Base-by-base conservation (phyloP, 2,888 invertebrate genomes). In the Stratiomys singularior region DNA sequence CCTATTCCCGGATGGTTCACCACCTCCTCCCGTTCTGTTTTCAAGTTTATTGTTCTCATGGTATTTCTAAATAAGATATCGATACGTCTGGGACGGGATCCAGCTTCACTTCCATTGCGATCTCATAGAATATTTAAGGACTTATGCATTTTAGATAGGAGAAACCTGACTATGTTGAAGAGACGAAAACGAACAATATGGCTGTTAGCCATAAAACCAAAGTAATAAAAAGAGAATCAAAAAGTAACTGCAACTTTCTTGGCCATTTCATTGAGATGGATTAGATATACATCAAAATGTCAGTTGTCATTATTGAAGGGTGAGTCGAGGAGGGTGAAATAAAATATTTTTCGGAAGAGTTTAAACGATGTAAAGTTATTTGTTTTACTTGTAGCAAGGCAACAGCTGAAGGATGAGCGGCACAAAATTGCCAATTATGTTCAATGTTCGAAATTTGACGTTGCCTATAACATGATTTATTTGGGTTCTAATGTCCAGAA, bases 281-380 rank as follows among this genome's bases (percentile, higher is more conserved):
- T 72, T 72, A 72, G 72, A 72, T 72, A 21, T 23, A 56, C 44
- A 72, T 72, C 72, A 52, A 56, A 37, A 56, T 15, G 56, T n/a
- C 56, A 46, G 23, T 21, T 23, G 60, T 25, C 60, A 60, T 21
- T 13, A 1, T 60, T 60, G 15, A 15, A 0, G 37, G 9, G 9
- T 9, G 37, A 37, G 37, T 9, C 9, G 37, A 37, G 37, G 37
- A 5, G 37, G 37, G 9, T 37, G 37, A 3, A 5, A 37, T 37
- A 37, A 37, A 37, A 37, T 37, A 37, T 37, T 37, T 37, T 37
- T n/a, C 9, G 37, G 37, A 37, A 37, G 37, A 37, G 37, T 37
- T 37, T 37, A 37, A 37, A 37, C 37, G 37, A 37, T 37, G 37
- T 5, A 3, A 9, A 37, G 37, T 37, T 37, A 37, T 37, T 37